A percentile compares a stretch with the other conserved stretches of the same genome.
These are phyloP conservation scores for Xyrichtys novacula DNA, from an alignment of 2,797 vertebrate species.

Conservation along the genomic window DNA sequence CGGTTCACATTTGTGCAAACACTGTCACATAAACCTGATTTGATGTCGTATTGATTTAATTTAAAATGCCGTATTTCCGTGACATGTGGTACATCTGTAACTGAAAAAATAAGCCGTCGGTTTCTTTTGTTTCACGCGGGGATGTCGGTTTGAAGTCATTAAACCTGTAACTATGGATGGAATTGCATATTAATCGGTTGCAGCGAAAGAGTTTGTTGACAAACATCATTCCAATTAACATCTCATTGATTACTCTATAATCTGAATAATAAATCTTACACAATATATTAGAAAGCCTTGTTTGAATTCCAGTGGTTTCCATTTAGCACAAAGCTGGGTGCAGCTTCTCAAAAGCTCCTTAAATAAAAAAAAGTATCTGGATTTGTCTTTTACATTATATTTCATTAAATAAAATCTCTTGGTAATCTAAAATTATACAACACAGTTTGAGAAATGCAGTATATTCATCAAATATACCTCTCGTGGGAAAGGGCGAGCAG, in stretches of 20 bases:
- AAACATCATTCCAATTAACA: slow-evolving; percentile 8
- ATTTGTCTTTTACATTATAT: slow-evolving; percentile 3
- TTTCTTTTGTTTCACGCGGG: too few species aligned
- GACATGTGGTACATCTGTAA: slow-evolving; percentile 1
- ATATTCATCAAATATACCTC: slow-evolving; percentile 20
- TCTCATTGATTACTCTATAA: background rate
- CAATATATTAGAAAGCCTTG: background rate
- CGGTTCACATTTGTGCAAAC: slow-evolving; percentile 34
- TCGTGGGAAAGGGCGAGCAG: background rate
- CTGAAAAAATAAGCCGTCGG: background rate
- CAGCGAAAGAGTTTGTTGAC: background rate
- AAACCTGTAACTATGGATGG: too few species aligned
- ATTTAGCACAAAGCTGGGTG: slow-evolving; percentile 16
- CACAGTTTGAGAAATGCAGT: background rate
- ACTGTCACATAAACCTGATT: slow-evolving; percentile 37
- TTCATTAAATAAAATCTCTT: background rate
- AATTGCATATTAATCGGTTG: slow-evolving; percentile 2
- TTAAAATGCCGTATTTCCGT: slow-evolving; percentile 13
- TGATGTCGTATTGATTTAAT: slow-evolving; percentile 13
- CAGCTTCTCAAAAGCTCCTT: slow-evolving; percentile 3
- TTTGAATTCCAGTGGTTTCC: slow-evolving; percentile 33
- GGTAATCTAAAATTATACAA: background rate
- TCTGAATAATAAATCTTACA: background rate
- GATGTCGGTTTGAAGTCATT: too few species aligned
- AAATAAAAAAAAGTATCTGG: background rate